A percentile compares a stretch with the other conserved stretches of the same genome.
phyloP scores from a whole-genome alignment of 2,113 vertebrate genomes.

The Phalacrocorax brasilianus region DNA sequence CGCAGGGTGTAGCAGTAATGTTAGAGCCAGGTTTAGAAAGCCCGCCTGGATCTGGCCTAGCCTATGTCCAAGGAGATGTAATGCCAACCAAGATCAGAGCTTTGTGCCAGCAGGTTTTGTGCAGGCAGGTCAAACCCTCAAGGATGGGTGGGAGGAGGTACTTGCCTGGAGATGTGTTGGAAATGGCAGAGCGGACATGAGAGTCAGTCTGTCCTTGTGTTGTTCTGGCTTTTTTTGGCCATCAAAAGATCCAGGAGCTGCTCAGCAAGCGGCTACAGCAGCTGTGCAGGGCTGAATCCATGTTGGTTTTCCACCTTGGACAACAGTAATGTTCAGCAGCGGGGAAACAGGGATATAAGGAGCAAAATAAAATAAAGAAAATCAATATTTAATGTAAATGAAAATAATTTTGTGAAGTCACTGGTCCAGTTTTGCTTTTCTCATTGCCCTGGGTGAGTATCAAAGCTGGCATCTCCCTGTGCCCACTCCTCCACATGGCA shows the following conservation, averaged over 20 bases:
- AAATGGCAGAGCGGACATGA: neutral
- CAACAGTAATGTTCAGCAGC: neutral
- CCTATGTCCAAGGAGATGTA: neutral
- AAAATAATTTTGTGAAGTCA: neutral
- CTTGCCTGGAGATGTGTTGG: neutral
- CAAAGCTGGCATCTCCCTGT: neutral
- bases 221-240: neutral
- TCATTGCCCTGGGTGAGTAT: rapidly evolving
- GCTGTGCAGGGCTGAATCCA: no score
- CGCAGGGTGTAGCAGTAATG: neutral
- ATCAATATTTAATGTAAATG: no score
- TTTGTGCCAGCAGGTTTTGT: neutral
- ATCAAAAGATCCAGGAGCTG: no score
- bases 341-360: no score
- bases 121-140: neutral
- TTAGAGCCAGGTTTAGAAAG: neutral
- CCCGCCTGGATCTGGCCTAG: neutral
- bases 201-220: neutral
- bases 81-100: neutral
- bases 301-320: neutral
- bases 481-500: neutral
- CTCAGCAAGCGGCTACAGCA: no score
- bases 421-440: neutral
- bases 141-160: neutral
- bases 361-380: no score